Evolutionary conservation across 2,113 vertebrate species (phyloP), one percentile per base, ranked within the genome.

Genomic region (Alethe castanea): DNA sequence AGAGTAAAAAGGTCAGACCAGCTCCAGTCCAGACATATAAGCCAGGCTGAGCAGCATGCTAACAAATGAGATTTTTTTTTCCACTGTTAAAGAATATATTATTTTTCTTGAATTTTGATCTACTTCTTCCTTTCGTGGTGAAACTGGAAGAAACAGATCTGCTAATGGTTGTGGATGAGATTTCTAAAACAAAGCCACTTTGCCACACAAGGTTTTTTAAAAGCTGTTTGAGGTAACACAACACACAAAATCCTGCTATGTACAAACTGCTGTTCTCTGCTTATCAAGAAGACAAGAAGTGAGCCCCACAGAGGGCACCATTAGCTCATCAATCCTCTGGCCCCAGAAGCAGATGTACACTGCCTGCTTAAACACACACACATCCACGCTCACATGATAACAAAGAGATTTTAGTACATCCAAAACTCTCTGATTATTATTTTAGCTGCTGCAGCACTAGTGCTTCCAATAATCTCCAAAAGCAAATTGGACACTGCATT

Each of bases 401-500:
- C 8, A 24, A 33, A 69, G 40, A 78, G 9, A 14, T 40, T 35
- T 54, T 61, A n/a, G 7, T 31, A 47, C 20, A 28, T 62, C 31
- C 26, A 28, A 22, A 88, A 50, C 14, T 52, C 69, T 40, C 56
- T 54, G n/a, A 19, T 80, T 79, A 59, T 79, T 82, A 33, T 74
- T 94, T 93, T 86, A 94, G 47, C 67, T 95, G 72, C n/a, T 61
- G 69, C 36, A n/a, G n/a, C 42, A 25, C 26, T 78, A 64, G 50
- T 70, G 36, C 65, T 56, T 69, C 67, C 47, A 26, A 28, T 80
- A 5, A 74, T 80, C 47, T 94, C 77, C 71, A 59, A 57, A 91
- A 92, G 72, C 64, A 83, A 77, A 74, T 54, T 15, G 14, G 20
- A 23, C 16, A 28, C 36, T 61, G 35, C 47, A 64, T 78, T 74